Base-by-base conservation (phyloP, 2,888 invertebrate species). In the Teleiodes luculella region DNA sequence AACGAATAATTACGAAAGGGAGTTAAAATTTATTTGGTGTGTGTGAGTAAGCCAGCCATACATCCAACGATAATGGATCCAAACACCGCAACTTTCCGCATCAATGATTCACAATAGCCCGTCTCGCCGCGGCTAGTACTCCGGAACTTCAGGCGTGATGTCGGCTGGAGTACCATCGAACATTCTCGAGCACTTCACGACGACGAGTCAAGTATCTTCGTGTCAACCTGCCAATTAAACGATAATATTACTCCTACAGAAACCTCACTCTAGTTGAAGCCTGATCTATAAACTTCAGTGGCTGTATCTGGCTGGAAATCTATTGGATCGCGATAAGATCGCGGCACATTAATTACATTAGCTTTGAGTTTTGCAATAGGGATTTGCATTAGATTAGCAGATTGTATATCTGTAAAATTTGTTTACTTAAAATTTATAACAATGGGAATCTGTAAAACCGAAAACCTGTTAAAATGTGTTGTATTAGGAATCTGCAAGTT, bases 161-260 rank as follows among this genome's bases (percentile, higher is more conserved):
- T 16, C 46, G 35, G 18, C 13, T 52, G 43, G 33, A 37, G 49
- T 33, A 37, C 37, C 35, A 28, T 49, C 37, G 45, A 30, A 45
- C 24, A 13, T 45, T 13, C 2, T 3, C 18, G 37, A 37, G 28
- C 49, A n/a, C 49, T 49, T 28, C 37, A n/a, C 14, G 28, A 20
- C 8, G 6, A 8, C 1, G 13, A 16, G 24, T 28, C 37, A 28
- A 43, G 43, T 43, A 20, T 43, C 43, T 13, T 13, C 20, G 14
- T 37, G 49, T 37, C 37, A 14, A 20, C 49, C 14, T 49, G 49
- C 37, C 37, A 49, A 49, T 49, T 49, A 49, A 13, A 49, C 28
- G 36, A 49, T 49, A 37, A 37, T 49, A 35, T 48, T 35, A 48
- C 48, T 41, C 18, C 16, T 48, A 20, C 16, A 48, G 35, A 16